Evolutionary conservation across 2,113 vertebrate genomes (phyloP), one percentile per base, ranked within the genome.

Genomic region (Dromas ardeola): DNA sequence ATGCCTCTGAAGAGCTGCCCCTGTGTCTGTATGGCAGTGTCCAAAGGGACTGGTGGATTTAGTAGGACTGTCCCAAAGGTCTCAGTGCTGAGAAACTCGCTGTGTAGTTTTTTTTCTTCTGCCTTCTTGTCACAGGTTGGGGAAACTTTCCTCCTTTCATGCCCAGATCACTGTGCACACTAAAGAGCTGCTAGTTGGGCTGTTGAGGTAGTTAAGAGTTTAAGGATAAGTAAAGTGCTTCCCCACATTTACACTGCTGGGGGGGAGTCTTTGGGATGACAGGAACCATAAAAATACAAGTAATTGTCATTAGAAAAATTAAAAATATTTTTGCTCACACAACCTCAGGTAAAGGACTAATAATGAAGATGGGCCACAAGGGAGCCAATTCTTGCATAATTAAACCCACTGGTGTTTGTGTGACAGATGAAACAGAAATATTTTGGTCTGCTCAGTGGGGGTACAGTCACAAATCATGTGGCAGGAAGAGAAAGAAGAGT

Each of bases 111-210:
- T 36, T 62, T 29, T 34, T 63, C 34, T 25, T 19, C 30, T 53
- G 19, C 8, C 5, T 55, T 45, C 14, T 63, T 4, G 1, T 66
- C 45, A 30, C 5, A 32, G 20, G 8, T 38, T 38, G 59, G 65
- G 49, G 27, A 58, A 62, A 19, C 1, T 38, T 86, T 32, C 8
- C 50, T 92, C 10, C 16, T 40, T 49, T 49, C 13, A 0, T 15
- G 40, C 5, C 16, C 53, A 5, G n/a, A 34, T 84, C 2, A 0
- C 47, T 19, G 22, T 29, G 38, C 58, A 15, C 0, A 0, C 77
- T 53, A 34, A 78, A 59, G 42, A 86, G 76, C 69, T 84, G 80
- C 49, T 25, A 2, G 1, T 20, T 43, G 58, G 40, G 5, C 27
- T 36, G 40, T 3, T 78, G 90, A 62, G 29, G 42, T 32, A 12